phyloP scores from a whole-genome alignment of 2,888 invertebrate species.

The Geotrupes spiniger region DNA sequence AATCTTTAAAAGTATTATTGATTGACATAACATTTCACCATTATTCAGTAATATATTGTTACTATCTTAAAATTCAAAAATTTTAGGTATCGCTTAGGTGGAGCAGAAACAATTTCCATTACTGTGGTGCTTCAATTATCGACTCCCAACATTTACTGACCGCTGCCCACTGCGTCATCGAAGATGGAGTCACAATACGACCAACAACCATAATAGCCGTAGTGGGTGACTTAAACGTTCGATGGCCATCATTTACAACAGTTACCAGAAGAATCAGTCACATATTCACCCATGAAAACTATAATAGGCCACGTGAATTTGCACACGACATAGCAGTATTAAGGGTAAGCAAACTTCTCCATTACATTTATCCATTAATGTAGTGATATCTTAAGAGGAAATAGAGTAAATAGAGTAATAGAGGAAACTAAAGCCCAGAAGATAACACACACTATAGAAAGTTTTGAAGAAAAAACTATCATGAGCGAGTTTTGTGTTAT shows the following conservation, averaged over 20 bases:
- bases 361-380: conserved; percentile 1
- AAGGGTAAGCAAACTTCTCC: conserved; percentile 11
- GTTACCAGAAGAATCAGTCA: conserved; percentile 6
- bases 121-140: conserved; percentile 20
- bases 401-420: no score
- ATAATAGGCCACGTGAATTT: conserved; percentile 4
- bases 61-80: no score
- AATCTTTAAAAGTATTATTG: no score
- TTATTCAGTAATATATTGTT: no score
- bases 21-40: no score
- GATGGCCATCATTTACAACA: conserved; percentile 9
- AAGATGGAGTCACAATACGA: neutral
- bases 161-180: conserved; percentile 15
- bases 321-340: conserved; percentile 18
- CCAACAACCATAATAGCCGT: conserved; percentile 9
- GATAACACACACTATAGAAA: no score
- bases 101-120: conserved; percentile 10
- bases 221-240: conserved; percentile 16
- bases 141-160: conserved; percentile 11
- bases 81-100: conserved; percentile 16
- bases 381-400: no score
- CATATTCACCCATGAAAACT: conserved; percentile 18
- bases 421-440: no score
- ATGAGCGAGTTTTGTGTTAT: no score
- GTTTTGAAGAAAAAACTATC: no score